Evolutionary conservation across 2,888 invertebrate species (phyloP).

Genomic region (Parnassius glacialis): DNA sequence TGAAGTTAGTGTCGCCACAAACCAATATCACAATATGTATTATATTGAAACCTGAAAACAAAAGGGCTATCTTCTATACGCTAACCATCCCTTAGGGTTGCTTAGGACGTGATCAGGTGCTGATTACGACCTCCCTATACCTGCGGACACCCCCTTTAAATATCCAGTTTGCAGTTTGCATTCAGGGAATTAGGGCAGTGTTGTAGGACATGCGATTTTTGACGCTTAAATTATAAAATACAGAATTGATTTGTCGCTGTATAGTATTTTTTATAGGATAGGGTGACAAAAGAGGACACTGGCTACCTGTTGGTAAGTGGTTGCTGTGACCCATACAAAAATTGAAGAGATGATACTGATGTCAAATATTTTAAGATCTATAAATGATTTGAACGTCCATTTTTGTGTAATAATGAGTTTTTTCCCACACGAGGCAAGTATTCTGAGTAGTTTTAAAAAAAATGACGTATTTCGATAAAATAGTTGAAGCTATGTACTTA

Average conservation of each 20-base stretch:
- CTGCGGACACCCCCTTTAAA: conserved; percentile 39
- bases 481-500: too few species aligned
- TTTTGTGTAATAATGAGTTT: too few species aligned
- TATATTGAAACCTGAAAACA: conserved; percentile 47
- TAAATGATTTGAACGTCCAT: too few species aligned
- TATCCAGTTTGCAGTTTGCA: conserved; percentile 57
- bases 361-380: too few species aligned
- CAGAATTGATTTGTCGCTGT: not conserved
- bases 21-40: conserved; percentile 36
- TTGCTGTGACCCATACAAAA: too few species aligned
- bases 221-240: not conserved
- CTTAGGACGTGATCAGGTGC: conserved; percentile 54
- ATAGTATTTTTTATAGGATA: too few species aligned
- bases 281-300: too few species aligned
- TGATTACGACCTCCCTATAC: conserved; percentile 48
- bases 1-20: conserved; percentile 33
- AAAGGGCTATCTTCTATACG: conserved; percentile 43
- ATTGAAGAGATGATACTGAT: too few species aligned
- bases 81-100: conserved; percentile 47
- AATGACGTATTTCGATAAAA: too few species aligned
- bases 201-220: conserved; percentile 30
- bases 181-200: conserved; percentile 32
- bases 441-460: too few species aligned
- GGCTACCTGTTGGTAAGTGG: too few species aligned
- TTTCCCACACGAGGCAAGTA: too few species aligned